Conservation (phyloP, 2,797 vertebrate genomes). For the Pseudochirops corinnae region DNA sequence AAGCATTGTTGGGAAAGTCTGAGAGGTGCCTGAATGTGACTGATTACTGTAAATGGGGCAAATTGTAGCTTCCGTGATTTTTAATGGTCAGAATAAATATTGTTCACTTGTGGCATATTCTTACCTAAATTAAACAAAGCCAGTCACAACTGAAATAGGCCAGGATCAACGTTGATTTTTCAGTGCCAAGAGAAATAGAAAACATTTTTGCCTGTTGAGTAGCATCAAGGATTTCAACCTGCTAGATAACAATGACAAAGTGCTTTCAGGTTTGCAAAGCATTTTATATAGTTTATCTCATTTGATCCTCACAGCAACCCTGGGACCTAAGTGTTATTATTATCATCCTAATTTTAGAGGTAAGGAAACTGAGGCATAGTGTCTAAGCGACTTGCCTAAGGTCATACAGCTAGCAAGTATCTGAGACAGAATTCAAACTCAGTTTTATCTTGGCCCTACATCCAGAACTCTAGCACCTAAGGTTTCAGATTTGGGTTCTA, state of each 20-base stretch:
- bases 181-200: neutral
- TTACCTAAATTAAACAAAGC: neutral
- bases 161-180: neutral
- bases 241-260: neutral
- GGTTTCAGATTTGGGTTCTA: neutral
- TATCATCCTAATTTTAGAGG: neutral
- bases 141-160: neutral
- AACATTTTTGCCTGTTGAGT: neutral
- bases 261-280: neutral
- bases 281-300: neutral
- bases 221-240: neutral
- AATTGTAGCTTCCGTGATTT: neutral
- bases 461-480: neutral
- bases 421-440: slow-evolving; percentile 16
- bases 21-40: neutral
- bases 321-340: neutral
- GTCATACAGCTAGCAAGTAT: neutral
- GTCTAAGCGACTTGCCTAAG: neutral
- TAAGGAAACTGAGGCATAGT: slow-evolving; percentile 15
- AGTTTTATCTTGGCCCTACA: neutral
- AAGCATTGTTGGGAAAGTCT: neutral
- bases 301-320: neutral
- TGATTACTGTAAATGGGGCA: neutral
- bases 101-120: neutral
- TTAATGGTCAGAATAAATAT: neutral